These are phyloP conservation scores for Coluber constrictor DNA, from an alignment of 2,797 vertebrate species.

Conservation along the genomic window DNA sequence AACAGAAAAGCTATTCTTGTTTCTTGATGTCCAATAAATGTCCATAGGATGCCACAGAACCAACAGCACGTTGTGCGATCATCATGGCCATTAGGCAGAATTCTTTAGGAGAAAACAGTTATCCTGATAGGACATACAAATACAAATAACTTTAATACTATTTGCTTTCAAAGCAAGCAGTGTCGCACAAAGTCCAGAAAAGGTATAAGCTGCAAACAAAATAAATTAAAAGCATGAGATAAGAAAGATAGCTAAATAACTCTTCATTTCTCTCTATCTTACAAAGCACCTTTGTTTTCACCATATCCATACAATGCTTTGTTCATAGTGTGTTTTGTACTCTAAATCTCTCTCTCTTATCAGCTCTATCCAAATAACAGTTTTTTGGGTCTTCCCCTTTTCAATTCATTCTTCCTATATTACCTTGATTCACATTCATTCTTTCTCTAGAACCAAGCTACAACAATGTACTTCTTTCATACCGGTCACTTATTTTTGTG, in stretches of 20 bases:
- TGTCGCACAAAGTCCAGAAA: not conserved
- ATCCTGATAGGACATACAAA: not conserved
- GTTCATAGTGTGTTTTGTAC: not conserved
- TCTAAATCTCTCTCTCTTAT: not conserved
- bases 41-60: not conserved
- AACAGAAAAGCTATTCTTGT: not conserved
- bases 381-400: not conserved
- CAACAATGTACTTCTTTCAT: not conserved
- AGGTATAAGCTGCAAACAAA: not conserved
- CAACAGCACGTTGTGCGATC: not conserved
- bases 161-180: not conserved
- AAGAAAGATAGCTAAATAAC: not conserved
- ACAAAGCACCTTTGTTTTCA: not conserved
- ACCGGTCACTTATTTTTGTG: not conserved
- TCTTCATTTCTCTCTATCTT: not conserved
- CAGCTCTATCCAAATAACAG: not conserved
- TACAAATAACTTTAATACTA: not conserved
- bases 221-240: not conserved
- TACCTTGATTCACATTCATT: not conserved
- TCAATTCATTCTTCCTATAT: not conserved
- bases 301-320: not conserved
- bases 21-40: not conserved
- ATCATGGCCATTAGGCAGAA: not conserved
- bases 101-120: not conserved
- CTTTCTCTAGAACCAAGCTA: not conserved